Evolutionary conservation across 2,888 invertebrate species (phyloP).

Genomic region (Alviniconcha strummeri): DNA sequence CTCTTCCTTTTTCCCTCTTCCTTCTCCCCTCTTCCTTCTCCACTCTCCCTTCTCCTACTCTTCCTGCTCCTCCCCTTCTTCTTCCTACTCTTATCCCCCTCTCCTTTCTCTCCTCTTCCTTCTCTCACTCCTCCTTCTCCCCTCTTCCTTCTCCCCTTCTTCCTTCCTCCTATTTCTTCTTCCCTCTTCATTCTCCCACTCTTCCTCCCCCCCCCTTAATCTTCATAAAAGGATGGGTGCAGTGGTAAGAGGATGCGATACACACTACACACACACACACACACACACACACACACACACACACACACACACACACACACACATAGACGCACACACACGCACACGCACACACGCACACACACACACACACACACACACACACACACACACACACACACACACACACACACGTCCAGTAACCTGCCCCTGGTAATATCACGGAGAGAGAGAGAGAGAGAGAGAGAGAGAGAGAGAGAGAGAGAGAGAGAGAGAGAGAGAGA

Average conservation of each 20-base stretch:
- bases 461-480: not conserved
- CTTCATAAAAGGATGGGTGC: too few species aligned
- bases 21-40: too few species aligned
- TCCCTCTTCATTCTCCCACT: too few species aligned
- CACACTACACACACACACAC: conserved; percentile 19
- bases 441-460: not conserved
- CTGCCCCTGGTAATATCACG: not conserved
- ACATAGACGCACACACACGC: not conserved
- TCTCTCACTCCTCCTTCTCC: too few species aligned
- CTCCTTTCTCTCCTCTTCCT: too few species aligned
- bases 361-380: not conserved
- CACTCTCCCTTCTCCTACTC: too few species aligned
- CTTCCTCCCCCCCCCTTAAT: too few species aligned
- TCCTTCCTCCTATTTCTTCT: too few species aligned
- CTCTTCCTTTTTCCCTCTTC: too few species aligned
- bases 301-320: conserved; percentile 19
- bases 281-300: conserved; percentile 19
- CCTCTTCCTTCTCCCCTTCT: too few species aligned
- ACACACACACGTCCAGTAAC: not conserved
- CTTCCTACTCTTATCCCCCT: too few species aligned
- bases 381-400: not conserved
- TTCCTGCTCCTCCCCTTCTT: too few species aligned
- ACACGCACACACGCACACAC: not conserved
- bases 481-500: not conserved
- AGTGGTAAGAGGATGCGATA: not conserved